Evolutionary conservation across 2,797 vertebrate species (phyloP).

Genomic region (Gymnoscopelus braueri): DNA sequence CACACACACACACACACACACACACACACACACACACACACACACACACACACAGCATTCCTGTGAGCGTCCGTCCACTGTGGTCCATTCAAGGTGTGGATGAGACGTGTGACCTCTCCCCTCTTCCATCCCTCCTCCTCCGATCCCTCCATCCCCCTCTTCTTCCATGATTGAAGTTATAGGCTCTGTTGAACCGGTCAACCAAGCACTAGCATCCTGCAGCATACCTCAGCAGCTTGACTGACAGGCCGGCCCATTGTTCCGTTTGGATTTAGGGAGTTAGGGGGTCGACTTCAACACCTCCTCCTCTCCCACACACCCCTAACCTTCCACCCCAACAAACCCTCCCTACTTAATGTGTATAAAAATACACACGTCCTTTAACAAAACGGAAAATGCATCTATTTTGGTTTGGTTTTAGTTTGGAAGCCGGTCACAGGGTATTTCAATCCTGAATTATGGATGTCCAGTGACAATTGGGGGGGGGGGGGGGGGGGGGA

Average conservation of each 20-base stretch:
- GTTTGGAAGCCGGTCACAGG: too few relatives aligned
- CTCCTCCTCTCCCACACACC: constrained; percentile 51
- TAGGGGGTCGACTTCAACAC: constrained; percentile 61
- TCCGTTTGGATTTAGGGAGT: constrained; percentile 66
- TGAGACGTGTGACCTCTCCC: constrained; percentile 76
- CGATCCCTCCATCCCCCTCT: constrained; percentile 34
- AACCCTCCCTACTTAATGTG: neutral
- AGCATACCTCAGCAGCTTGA: constrained; percentile 73
- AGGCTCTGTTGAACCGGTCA: constrained; percentile 66
- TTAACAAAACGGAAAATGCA: too few relatives aligned
- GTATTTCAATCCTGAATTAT: too few relatives aligned
- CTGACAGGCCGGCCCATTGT: constrained; percentile 69
- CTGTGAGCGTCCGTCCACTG: constrained; percentile 71
- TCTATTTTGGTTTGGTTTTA: too few relatives aligned
- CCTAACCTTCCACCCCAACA: constrained; percentile 11
- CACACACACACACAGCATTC: constrained; percentile 66
- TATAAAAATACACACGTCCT: neutral
- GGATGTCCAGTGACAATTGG: too few relatives aligned
- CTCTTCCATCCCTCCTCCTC: constrained; percentile 19
- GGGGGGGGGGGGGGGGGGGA: too few relatives aligned
- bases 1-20: constrained; percentile 3
- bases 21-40: too few relatives aligned
- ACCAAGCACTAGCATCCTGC: constrained; percentile 64
- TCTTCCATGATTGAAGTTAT: constrained; percentile 65
- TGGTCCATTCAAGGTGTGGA: constrained; percentile 77